A percentile compares a stretch with the other conserved stretches of the same genome.
phyloP scores from a whole-genome alignment of 2,113 vertebrate genomes.

The Grammomys surdaster region DNA sequence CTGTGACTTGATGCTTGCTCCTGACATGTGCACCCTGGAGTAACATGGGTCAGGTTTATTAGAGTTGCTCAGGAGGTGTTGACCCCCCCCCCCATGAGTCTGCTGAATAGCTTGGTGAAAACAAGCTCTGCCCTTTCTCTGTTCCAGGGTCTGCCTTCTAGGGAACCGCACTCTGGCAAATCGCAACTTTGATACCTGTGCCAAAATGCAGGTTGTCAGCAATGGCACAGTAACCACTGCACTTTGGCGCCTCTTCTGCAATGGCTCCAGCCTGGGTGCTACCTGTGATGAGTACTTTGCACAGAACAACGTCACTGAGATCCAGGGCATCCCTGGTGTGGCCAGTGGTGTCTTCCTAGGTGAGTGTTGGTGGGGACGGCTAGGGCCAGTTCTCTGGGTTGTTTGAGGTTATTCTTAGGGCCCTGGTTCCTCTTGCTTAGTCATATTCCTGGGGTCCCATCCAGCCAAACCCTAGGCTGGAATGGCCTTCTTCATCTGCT shows the following conservation, averaged over 20 bases:
- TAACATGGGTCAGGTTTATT: too few species aligned
- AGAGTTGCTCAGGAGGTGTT: neutral
- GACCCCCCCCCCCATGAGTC: neutral
- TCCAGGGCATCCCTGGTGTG: constrained; percentile 96
- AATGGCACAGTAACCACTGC: constrained; percentile 88
- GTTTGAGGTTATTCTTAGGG: neutral
- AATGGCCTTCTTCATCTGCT: neutral
- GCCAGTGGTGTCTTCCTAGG: constrained; percentile 91
- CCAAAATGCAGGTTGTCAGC: constrained; percentile 86
- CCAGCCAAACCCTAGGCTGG: neutral
- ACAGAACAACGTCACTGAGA: constrained; percentile 91
- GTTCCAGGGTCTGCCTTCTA: constrained; percentile 92
- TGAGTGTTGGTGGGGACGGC: constrained; percentile 74
- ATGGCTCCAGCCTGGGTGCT: constrained; percentile 85
- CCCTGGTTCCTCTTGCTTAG: neutral
- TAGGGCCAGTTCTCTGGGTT: neutral
- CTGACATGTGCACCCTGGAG: neutral
- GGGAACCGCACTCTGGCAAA: constrained; percentile 95
- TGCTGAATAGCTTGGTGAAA: neutral
- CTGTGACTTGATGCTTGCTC: neutral
- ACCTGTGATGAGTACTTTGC: constrained; percentile 92
- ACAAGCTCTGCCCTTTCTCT: accelerated
- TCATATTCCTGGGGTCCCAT: too few species aligned
- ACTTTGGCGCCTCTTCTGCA: constrained; percentile 94
- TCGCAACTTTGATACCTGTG: constrained; percentile 89